Percentiles rank a stretch among this genome's conserved stretches.
Evolutionary conservation across 2,113 vertebrate genomes (phyloP).

Genomic region (Rattus rattus): DNA sequence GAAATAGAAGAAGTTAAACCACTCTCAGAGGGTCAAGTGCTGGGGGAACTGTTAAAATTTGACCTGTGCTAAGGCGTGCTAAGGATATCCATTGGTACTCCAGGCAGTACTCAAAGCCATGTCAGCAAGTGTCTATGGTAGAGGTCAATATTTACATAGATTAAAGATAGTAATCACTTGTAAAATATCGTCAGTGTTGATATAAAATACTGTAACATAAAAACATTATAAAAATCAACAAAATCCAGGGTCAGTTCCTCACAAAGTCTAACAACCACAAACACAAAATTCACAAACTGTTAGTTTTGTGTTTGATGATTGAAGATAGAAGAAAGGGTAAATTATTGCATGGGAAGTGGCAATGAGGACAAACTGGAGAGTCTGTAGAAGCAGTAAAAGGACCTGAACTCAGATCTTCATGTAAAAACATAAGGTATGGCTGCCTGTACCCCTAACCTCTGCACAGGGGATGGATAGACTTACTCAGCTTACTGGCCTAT

Average conservation of each 20-base stretch:
- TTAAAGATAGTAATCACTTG: not conserved
- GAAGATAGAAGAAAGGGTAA: not conserved
- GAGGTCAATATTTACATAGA: not conserved
- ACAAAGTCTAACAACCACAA: not conserved
- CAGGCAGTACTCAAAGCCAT: not conserved
- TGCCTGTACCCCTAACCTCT: not conserved
- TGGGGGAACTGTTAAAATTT: not conserved
- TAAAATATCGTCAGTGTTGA: not conserved
- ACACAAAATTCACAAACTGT: not conserved
- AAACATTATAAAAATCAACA: not conserved
- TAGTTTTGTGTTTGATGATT: not conserved
- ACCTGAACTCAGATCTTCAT: not conserved
- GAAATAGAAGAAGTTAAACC: not conserved
- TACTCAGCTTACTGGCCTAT: not conserved
- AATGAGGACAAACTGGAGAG: not conserved
- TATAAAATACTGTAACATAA: not conserved
- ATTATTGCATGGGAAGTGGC: not conserved
- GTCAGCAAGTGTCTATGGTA: not conserved
- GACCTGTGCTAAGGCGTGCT: not conserved
- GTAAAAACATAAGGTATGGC: not conserved
- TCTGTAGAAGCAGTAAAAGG: not conserved
- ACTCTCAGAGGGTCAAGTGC: not conserved
- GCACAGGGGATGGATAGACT: not conserved
- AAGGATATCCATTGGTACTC: not conserved
- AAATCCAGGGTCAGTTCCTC: not conserved